Evolutionary conservation across 2,797 vertebrate genomes (phyloP).

Genomic region (Ceyx erithaca): DNA sequence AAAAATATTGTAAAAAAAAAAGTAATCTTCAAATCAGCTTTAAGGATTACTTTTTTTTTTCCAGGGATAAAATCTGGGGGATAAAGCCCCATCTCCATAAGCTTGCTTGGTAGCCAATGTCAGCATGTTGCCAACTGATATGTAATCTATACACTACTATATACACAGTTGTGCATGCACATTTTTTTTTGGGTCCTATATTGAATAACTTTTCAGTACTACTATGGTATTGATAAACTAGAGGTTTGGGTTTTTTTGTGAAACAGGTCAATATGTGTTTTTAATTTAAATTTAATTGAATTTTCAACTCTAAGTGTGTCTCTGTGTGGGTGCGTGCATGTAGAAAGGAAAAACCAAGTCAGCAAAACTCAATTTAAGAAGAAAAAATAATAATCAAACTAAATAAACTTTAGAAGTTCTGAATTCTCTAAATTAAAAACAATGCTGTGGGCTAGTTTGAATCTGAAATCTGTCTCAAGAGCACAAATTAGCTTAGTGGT

Average conservation of each 20-base stretch:
- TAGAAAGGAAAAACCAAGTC: slow-evolving; percentile 70
- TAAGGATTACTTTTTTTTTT: neutral
- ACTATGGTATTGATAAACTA: neutral
- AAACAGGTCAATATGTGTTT: slow-evolving; percentile 27
- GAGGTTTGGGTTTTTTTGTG: neutral
- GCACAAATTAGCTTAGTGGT: slow-evolving; percentile 77
- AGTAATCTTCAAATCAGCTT: neutral
- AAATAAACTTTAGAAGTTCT: slow-evolving; percentile 69
- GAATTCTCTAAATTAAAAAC: slow-evolving; percentile 74
- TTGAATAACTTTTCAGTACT: neutral
- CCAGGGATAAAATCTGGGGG: neutral
- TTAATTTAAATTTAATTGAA: slow-evolving; percentile 39
- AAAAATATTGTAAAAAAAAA: neutral
- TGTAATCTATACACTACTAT: neutral
- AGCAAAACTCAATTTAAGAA: slow-evolving; percentile 62
- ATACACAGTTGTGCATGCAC: neutral
- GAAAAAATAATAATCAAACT: neutral
- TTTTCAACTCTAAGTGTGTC: slow-evolving; percentile 15
- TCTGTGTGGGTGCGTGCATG: slow-evolving; percentile 34
- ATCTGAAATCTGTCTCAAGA: slow-evolving; percentile 72
- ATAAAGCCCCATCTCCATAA: neutral
- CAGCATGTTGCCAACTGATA: neutral
- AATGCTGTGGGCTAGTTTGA: slow-evolving; percentile 71
- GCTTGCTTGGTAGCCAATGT: neutral
- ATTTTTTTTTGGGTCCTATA: neutral